Conservation (phyloP, 1,140 invertebrate genomes). For the Goniozus legneri region DNA sequence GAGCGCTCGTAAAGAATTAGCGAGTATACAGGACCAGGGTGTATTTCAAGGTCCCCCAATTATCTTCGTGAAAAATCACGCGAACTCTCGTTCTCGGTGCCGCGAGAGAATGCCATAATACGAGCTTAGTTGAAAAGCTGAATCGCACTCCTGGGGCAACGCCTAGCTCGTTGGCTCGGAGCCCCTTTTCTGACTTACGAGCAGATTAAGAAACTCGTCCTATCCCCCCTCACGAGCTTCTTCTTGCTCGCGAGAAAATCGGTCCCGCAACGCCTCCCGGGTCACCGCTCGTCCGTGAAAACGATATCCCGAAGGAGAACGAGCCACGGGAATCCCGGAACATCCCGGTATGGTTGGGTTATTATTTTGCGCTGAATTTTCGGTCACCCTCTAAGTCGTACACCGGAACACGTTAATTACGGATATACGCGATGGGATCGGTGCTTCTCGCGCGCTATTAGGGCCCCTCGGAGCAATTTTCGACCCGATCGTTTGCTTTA, state of each 20-base stretch:
- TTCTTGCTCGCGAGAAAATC: conserved; percentile 26
- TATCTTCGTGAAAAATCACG: conserved; percentile 31
- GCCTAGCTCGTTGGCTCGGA: conserved; percentile 34
- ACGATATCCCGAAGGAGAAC: conserved; percentile 13
- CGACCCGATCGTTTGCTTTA: too few relatives aligned
- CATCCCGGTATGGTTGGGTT: too few relatives aligned
- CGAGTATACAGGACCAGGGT: too few relatives aligned
- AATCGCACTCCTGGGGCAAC: conserved; percentile 35
- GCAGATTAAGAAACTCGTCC: conserved; percentile 39
- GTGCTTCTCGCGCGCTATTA: not conserved
- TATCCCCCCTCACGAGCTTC: too few relatives aligned
- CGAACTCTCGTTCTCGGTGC: too few relatives aligned
- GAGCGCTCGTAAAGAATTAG: too few relatives aligned
- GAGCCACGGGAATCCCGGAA: not conserved
- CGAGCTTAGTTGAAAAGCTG: conserved; percentile 38
- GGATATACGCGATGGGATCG: not conserved
- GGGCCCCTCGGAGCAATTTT: too few relatives aligned
- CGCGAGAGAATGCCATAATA: conserved; percentile 18
- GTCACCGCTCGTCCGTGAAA: conserved; percentile 31
- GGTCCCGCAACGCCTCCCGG: conserved; percentile 25
- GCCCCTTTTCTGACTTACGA: conserved; percentile 38
- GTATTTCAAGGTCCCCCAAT: conserved; percentile 17
- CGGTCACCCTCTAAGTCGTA: not conserved
- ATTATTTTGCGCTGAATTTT: too few relatives aligned
- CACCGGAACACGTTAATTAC: not conserved